Conservation (phyloP, 2,113 vertebrate species). For the Caracal caracal region DNA sequence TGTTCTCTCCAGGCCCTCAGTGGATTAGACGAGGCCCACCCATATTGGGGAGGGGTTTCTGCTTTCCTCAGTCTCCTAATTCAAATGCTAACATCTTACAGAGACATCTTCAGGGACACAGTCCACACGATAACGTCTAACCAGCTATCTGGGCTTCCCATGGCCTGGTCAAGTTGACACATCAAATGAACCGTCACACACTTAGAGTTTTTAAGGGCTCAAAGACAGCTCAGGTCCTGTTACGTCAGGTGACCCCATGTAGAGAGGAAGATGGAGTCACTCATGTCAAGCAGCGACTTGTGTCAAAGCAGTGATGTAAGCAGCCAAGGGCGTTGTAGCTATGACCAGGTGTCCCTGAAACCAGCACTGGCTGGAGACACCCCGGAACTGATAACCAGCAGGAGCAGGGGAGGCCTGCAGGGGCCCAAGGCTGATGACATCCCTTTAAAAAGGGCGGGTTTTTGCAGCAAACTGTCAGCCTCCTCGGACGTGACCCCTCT, state of each 20-base stretch:
- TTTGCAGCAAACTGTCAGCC: neutral
- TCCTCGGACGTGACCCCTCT: too few species aligned
- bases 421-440: neutral
- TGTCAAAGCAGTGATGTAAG: too few species aligned
- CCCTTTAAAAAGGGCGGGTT: neutral
- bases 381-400: neutral
- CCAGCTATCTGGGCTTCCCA: neutral
- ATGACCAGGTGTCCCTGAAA: neutral
- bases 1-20: neutral
- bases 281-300: too few species aligned
- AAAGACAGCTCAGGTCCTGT: neutral
- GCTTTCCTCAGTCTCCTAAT: neutral
- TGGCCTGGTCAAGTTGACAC: neutral
- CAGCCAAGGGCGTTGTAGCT: neutral
- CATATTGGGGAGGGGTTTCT: neutral
- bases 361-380: too few species aligned
- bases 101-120: neutral
- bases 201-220: fast-evolving
- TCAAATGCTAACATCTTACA: neutral
- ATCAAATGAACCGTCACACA: neutral
- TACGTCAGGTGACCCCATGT: neutral
- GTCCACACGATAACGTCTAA: neutral
- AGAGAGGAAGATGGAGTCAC: neutral
- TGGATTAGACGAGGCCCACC: neutral
- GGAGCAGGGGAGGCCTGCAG: neutral